A percentile compares a stretch with the other conserved stretches of the same genome.
Conservation (phyloP, 2,797 vertebrate species). For the Selene dorsalis region DNA sequence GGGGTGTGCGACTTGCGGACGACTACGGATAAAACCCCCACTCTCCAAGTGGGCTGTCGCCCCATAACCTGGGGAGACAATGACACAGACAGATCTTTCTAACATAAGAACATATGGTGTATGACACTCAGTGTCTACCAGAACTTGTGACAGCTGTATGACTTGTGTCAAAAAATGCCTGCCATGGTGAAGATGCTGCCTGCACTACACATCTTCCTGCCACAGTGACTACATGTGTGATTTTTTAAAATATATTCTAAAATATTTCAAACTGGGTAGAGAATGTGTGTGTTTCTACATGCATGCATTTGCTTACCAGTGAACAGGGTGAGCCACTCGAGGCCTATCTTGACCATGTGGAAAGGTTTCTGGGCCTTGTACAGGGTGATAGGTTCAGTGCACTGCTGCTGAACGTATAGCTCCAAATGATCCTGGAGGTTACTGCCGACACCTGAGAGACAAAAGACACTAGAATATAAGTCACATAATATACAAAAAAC, state of each 20-base stretch:
- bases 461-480: not conserved
- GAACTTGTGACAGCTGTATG: too few relatives aligned
- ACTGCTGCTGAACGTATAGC: conserved; percentile 93
- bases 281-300: not conserved
- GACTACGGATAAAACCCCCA: conserved; percentile 95
- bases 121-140: not conserved
- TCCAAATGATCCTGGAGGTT: conserved; percentile 99
- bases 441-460: conserved; percentile 90
- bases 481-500: not conserved
- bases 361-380: conserved; percentile 91
- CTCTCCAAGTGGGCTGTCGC: conserved; percentile 95
- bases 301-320: conserved; percentile 80
- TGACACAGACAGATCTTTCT: not conserved
- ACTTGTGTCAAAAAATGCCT: not conserved
- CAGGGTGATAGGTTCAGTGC: conserved; percentile 91
- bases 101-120: not conserved
- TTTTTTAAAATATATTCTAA: too few relatives aligned
- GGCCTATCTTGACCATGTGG: conserved; percentile 90
- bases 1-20: conserved; percentile 87
- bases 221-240: not conserved
- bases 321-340: conserved; percentile 92
- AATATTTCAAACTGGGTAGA: not conserved
- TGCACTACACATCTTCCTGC: not conserved
- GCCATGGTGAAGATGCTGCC: not conserved
- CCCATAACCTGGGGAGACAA: conserved; percentile 85